Conservation (phyloP, 2,797 vertebrate species). For the Ataeniobius toweri region DNA sequence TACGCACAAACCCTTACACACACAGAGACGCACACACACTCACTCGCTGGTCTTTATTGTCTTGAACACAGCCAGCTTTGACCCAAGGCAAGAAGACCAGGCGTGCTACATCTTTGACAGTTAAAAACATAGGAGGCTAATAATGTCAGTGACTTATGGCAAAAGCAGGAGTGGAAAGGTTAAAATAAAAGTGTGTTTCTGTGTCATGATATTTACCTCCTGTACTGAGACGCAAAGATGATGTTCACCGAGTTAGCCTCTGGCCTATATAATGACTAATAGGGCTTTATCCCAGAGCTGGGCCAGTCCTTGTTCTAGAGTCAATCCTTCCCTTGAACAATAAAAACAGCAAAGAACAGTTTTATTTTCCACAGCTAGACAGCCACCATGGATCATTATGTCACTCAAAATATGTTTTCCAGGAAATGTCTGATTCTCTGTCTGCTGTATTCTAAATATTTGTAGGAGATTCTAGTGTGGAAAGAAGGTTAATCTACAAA, state of each 20-base stretch:
- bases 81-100: conserved; percentile 63
- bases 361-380: too few species aligned
- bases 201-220: conserved; percentile 27
- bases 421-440: too few species aligned
- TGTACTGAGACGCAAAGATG: conserved; percentile 15
- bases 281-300: background rate
- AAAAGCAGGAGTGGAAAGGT: conserved; percentile 43
- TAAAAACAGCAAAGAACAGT: background rate
- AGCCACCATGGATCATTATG: too few species aligned
- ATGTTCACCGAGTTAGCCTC: conserved; percentile 9
- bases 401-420: too few species aligned
- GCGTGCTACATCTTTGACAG: conserved; percentile 53
- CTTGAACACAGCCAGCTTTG: conserved; percentile 59
- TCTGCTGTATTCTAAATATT: too few species aligned
- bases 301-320: background rate
- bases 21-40: conserved; percentile 32
- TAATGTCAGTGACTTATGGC: conserved; percentile 41
- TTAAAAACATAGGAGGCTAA: conserved; percentile 48
- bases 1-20: conserved; percentile 35
- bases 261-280: conserved; percentile 6
- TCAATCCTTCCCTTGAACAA: background rate
- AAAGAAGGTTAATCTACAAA: too few species aligned
- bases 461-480: too few species aligned
- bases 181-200: conserved; percentile 43
- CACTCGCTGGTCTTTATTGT: conserved; percentile 47